Base-by-base conservation (phyloP, 2,113 vertebrate genomes). In the Labrus mixtus region DNA sequence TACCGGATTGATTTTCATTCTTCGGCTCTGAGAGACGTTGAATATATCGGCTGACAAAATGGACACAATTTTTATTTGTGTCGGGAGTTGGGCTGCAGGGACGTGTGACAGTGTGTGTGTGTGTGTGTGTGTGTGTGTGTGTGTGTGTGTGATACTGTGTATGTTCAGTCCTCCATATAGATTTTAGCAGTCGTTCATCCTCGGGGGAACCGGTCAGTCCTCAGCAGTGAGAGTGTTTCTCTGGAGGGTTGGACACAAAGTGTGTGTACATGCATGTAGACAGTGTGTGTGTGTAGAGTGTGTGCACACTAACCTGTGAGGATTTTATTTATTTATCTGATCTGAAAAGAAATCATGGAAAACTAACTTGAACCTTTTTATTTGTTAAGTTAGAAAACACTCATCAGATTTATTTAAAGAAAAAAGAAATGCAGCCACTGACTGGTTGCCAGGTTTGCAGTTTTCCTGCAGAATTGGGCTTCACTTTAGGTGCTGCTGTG, bases 11-110 rank as follows among this genome's bases (percentile, higher is more conserved):
- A 90, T 85, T 90, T 81, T 73, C 37, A 82, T 71, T 77, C 43
- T 51, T 81, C 65, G 6, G 41, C 66, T 68, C 29, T 0, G 41
- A 75, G n/a, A 70, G 19, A 81, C 13, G 4, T 1, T 3, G 16
- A 23, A 60, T 10, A 7, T 46, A 79, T 74, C 36, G 29, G 57
- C 80, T 77, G 77, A 79, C 67, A 74, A 58, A 84, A 71, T 20
- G 17, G 70, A 87, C 87, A 84, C 67, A 46, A 36, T 74, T 79
- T 73, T 73, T 53, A 76, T 81, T 70, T 83, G 85, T 88, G 78
- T 82, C 15, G 19, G 65, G 71, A 75, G 61, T 55, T 72, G 68
- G n/a, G 39, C 51, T 78, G 82, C 53, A 37, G 64, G 55, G 41
- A 82, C 19, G 82, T 84, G 84, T 83, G 76, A 85, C 37, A 76